These are phyloP conservation scores for Leptinotarsa undecemlineata DNA, from an alignment of 1,140 invertebrate genomes.

Conservation along the genomic window DNA sequence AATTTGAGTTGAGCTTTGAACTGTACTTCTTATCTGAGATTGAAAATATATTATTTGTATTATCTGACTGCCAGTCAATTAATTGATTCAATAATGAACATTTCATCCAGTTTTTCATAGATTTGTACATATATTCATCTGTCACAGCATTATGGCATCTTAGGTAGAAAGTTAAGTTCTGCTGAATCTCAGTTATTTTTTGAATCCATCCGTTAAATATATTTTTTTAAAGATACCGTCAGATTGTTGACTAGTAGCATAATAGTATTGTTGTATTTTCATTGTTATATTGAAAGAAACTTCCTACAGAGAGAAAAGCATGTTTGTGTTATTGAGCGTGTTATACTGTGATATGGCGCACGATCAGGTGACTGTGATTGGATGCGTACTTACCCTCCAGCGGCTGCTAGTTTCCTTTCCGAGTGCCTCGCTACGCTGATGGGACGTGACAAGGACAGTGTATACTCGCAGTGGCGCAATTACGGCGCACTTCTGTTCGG, in stretches of 20 bases:
- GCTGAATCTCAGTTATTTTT: neutral
- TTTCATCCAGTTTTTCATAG: neutral
- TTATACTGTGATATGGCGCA: slow-evolving; percentile 57
- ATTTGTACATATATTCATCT: neutral
- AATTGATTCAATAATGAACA: neutral
- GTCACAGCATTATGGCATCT: neutral
- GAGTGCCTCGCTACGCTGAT: slow-evolving; percentile 56
- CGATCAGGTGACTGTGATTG: slow-evolving; percentile 56
- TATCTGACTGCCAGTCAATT: neutral
- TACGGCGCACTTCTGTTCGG: slow-evolving; percentile 45
- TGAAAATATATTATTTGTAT: neutral
- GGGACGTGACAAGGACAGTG: slow-evolving; percentile 52
- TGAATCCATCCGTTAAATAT: neutral
- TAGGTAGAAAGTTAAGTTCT: neutral
- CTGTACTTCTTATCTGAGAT: neutral
- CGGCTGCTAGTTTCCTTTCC: slow-evolving; percentile 53
- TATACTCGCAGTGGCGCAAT: slow-evolving; percentile 41
- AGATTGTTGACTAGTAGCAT: slow-evolving; percentile 1
- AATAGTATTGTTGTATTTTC: neutral
- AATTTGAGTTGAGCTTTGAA: neutral
- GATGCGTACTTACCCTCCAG: slow-evolving; percentile 54
- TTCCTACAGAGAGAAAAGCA: slow-evolving; percentile 30
- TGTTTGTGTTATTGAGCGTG: slow-evolving; percentile 48
- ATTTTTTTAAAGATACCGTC: neutral
- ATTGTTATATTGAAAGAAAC: neutral